Conservation (phyloP, 2,113 vertebrate species). For the Antigone vipio region DNA sequence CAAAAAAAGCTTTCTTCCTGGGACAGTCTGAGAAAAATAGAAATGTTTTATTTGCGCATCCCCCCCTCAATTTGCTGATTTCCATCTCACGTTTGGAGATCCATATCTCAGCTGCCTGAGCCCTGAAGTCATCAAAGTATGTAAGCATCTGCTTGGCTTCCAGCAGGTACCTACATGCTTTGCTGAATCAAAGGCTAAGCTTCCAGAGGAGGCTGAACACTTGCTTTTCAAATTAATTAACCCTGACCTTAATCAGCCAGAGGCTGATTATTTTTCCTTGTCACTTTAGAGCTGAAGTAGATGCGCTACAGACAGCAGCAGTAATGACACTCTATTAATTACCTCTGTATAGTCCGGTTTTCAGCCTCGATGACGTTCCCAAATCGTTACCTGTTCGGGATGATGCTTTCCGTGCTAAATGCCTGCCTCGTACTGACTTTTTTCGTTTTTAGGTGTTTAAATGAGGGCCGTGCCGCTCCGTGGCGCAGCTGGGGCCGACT, state of each 20-base stretch:
- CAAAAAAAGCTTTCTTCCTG: background rate
- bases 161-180: background rate
- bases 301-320: rapidly evolving
- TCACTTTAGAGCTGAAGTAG: background rate
- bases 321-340: rapidly evolving
- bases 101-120: background rate
- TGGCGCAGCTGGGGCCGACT: rapidly evolving
- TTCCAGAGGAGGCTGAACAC: background rate
- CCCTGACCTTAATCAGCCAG: background rate
- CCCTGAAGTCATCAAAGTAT: background rate
- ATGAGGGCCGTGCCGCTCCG: rapidly evolving
- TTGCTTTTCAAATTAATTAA: background rate
- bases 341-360: background rate
- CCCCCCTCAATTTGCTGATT: background rate
- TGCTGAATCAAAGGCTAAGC: background rate
- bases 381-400: no score
- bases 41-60: rapidly evolving
- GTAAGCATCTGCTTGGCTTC: background rate
- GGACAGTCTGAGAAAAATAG: background rate
- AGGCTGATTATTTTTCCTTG: background rate
- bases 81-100: rapidly evolving
- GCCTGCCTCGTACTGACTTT: background rate
- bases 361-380: background rate
- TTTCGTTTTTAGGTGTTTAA: no score
- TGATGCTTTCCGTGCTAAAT: background rate